Evolutionary conservation across 2,113 vertebrate genomes (phyloP), one percentile per base, ranked within the genome.

Genomic region (Lathamus discolor): DNA sequence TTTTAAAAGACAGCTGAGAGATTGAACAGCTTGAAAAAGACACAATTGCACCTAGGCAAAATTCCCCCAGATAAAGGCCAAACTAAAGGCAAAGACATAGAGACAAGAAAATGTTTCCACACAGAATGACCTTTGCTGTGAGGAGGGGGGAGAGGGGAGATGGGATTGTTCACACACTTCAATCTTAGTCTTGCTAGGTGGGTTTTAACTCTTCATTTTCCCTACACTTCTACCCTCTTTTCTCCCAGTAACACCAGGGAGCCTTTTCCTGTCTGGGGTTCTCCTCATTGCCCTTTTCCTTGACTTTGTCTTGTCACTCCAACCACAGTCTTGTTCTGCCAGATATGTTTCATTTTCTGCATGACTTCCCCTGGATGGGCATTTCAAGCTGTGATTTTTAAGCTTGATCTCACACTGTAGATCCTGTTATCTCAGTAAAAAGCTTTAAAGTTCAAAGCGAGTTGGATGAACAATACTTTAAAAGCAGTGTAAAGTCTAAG

Each of bases 381-480:
- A 98, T 98, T 97, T 98, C 98, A 98, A 98, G 97, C 97, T 98
- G 96, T 97, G 97, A 97, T 98, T 98, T 97, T 97, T 96, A 98
- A 97, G 96, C 97, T 93, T 98, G 96, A 97, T 97, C 95, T 98
- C 90, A 95, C 86, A 96, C 88, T 95, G 95, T 96, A 97, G 97
- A 97, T 94, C 79, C 83, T 95, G 94, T 97, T 98, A 97, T 97
- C 93, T 90, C 88, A 80, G 86, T 93, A 96, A 98, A 94, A 97
- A 94, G 69, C 92, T 97, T 98, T 98, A 96, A 98, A 97, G 97
- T 98, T 98, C 97, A 98, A 97, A 98, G 96, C 86, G 83, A 97
- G 94, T 90, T 95, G 94, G 95, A 96, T 96, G 95, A 97, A 96
- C 95, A 97, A 94, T 91, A 83, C 90, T 95, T 97, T 97, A 95